Evolutionary conservation across 2,888 invertebrate species (phyloP), one percentile per base, ranked within the genome.

Genomic region (Clunio marinus): DNA sequence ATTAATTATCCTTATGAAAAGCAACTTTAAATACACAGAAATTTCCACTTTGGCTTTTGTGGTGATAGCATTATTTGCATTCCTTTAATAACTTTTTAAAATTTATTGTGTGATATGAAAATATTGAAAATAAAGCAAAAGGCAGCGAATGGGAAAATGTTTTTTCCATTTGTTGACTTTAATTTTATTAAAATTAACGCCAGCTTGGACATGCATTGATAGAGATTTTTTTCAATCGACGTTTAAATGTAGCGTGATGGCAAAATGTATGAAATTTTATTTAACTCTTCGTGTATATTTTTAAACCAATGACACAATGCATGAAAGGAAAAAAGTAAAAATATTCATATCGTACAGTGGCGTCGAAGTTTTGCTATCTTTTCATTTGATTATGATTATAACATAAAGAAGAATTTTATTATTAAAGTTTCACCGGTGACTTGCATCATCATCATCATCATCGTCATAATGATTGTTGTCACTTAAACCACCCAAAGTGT

Each of bases 251-350:
- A 57, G n/a, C 57, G 17, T n/a, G 2, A n/a, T 3, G 41, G 41
- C 32, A 15, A 41, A 51, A 51, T 51, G 25, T 22, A 57, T 51
- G 51, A 57, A 57, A 57, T 57, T 51, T 27, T 25, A 27, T 57
- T 57, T 22, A 57, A 27, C n/a, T 27, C 27, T 20, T 27, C 57
- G 2, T 25, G 57, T 20, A 22, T 66, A 66, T 66, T 66, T 66
- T 66, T 66, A 66, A 55, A 66, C 46, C 66, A 66, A 66, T 66
- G 66, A 66, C 66, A 66, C 32, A 55, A 17, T 45, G 45, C 32
- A 55, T 66, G 51, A 55, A 55, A 66, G 51, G 17, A 66, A 62
- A 37, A 46, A 55, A 55, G 15, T 46, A 55, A 55, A 55, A 66
- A 66, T 51, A 57, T 57, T 57, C 57, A 27, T 57, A 24, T 25